phyloP scores from a whole-genome alignment of 2,797 vertebrate genomes.

The Etheostoma nigrum region DNA sequence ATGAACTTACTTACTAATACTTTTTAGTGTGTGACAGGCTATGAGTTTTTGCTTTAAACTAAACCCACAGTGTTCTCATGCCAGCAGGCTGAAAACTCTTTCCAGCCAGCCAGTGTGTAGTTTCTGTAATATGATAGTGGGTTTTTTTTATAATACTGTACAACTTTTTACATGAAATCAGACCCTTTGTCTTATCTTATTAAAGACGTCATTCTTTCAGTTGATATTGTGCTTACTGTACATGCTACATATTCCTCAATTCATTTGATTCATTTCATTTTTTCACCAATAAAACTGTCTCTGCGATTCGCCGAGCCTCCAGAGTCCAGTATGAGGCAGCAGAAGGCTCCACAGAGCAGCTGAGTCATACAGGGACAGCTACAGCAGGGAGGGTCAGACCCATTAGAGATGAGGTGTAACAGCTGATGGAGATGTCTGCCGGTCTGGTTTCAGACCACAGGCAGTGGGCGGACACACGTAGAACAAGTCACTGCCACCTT shows the following conservation, averaged over 20 bases:
- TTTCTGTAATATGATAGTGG: no score
- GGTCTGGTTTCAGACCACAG: constrained; percentile 9
- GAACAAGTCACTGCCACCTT: no score
- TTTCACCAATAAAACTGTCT: constrained; percentile 13
- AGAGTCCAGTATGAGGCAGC: constrained; percentile 16
- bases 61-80: no score
- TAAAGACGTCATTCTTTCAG: neutral
- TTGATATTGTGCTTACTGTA: no score
- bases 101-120: no score
- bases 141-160: neutral
- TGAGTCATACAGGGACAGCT: constrained; percentile 46
- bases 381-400: constrained; percentile 6
- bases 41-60: no score
- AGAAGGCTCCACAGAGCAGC: constrained; percentile 23
- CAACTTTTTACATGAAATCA: no score
- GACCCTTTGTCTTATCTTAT: no score
- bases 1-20: no score
- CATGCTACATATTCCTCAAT: no score
- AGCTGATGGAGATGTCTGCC: constrained; percentile 15
- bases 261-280: neutral
- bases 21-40: no score
- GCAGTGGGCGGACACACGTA: constrained; percentile 7
- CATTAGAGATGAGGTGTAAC: constrained; percentile 36
- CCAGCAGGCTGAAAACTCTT: neutral
- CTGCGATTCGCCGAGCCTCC: constrained; percentile 40